Conservation (phyloP, 2,888 invertebrate genomes). For the Eurytoma californica region DNA sequence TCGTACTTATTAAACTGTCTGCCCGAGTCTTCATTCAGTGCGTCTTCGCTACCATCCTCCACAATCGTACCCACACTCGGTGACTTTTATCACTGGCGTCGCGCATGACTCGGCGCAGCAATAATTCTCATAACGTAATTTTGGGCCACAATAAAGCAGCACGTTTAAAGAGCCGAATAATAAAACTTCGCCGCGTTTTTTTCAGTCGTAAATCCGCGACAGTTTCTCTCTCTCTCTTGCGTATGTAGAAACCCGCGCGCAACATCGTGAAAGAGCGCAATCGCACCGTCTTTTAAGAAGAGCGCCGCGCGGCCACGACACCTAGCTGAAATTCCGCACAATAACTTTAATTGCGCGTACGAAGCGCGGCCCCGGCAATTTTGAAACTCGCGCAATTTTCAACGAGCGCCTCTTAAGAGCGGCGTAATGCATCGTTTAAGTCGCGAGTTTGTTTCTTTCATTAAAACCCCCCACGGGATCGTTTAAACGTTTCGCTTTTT, state of each 20-base stretch:
- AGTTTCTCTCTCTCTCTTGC: background rate
- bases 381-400: slow-evolving; percentile 19
- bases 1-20: background rate
- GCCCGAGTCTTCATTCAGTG: background rate
- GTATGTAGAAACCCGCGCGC: background rate
- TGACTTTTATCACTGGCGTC: slow-evolving; percentile 5
- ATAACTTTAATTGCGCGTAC: slow-evolving; percentile 36
- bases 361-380: slow-evolving; percentile 20
- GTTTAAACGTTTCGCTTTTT: background rate
- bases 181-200: slow-evolving; percentile 21
- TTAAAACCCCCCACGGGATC: background rate
- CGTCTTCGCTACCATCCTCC: background rate
- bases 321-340: slow-evolving; percentile 34
- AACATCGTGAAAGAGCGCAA: slow-evolving; percentile 26
- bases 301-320: slow-evolving; percentile 14
- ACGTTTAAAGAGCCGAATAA: slow-evolving; percentile 38
- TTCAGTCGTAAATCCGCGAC: too few relatives aligned
- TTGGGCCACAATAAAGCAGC: slow-evolving; percentile 25
- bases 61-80: slow-evolving; percentile 5
- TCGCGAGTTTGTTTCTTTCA: slow-evolving; percentile 22
- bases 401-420: slow-evolving; percentile 16
- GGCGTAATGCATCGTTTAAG: background rate
- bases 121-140: slow-evolving; percentile 17
- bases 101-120: background rate
- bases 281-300: slow-evolving; percentile 34